A percentile compares a stretch with the other conserved stretches of the same genome.
phyloP scores from a whole-genome alignment of 1,140 invertebrate genomes.

The Streblospio benedicti region DNA sequence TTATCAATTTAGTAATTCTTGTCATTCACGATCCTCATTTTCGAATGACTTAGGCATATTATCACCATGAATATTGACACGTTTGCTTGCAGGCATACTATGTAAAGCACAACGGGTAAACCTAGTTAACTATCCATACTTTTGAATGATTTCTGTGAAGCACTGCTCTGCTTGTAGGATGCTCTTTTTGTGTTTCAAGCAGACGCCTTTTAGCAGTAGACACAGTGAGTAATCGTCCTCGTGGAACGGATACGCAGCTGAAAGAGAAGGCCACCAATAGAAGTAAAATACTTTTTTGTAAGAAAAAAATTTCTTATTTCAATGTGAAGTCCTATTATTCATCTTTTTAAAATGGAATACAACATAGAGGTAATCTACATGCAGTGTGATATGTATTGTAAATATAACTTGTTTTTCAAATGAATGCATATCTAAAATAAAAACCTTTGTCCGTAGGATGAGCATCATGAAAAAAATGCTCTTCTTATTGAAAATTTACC shows the following conservation, averaged over 20 bases:
- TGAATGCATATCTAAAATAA: too few species aligned
- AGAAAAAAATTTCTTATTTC: too few species aligned
- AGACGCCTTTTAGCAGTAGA: conserved; percentile 72
- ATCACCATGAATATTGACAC: not conserved
- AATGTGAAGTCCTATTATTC: too few species aligned
- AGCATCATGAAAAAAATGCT: too few species aligned
- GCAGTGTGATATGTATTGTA: too few species aligned
- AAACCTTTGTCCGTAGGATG: too few species aligned
- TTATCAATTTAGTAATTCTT: not conserved
- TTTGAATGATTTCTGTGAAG: conserved; percentile 60
- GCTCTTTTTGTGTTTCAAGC: conserved; percentile 65
- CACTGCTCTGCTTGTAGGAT: conserved; percentile 66
- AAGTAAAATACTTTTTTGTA: too few species aligned
- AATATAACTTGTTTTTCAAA: too few species aligned
- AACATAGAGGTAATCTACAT: too few species aligned
- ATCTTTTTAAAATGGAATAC: too few species aligned
- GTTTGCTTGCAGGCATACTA: not conserved
- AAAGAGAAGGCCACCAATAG: conserved; percentile 23
- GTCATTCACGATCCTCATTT: not conserved
- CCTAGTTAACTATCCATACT: not conserved
- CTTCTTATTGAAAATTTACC: too few species aligned
- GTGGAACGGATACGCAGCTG: conserved; percentile 50
- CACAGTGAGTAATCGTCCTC: conserved; percentile 71
- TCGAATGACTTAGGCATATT: not conserved
- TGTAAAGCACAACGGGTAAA: not conserved